Evolutionary conservation across 2,888 invertebrate genomes (phyloP).

Genomic region (Volucella bombylans): DNA sequence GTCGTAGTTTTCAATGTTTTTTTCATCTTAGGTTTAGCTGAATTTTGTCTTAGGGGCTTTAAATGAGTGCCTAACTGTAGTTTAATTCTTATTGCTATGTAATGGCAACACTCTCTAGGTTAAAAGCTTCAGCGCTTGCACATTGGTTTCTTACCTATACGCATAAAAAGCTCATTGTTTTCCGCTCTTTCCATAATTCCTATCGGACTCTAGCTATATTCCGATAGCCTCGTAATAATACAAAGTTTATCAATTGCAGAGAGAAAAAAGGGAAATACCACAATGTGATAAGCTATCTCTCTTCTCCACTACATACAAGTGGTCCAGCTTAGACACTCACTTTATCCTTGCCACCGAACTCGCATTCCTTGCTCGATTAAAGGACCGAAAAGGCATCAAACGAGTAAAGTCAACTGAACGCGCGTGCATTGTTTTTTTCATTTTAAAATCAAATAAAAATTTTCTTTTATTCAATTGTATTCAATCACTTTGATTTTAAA

Average conservation of each 20-base stretch:
- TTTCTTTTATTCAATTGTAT: constrained; percentile 29
- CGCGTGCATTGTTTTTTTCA: constrained; percentile 50
- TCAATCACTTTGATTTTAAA: constrained; percentile 8
- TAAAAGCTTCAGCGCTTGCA: constrained; percentile 30
- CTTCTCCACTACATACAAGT: constrained; percentile 45
- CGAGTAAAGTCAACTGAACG: constrained; percentile 50
- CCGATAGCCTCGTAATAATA: constrained; percentile 30
- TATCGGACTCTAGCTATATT: constrained; percentile 20
- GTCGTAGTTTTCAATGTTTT: too few relatives aligned
- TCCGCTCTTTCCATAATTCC: constrained; percentile 16
- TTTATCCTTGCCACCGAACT: constrained; percentile 45
- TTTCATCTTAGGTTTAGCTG: too few relatives aligned
- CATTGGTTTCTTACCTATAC: constrained; percentile 9
- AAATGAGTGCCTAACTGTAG: too few relatives aligned
- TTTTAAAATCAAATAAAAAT: constrained; percentile 50
- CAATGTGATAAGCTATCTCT: constrained; percentile 46
- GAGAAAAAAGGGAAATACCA: constrained; percentile 22
- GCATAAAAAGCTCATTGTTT: constrained; percentile 49
- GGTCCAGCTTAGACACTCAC: constrained; percentile 31
- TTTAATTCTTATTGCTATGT: background rate
- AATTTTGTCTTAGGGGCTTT: too few relatives aligned
- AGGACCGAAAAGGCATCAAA: constrained; percentile 52
- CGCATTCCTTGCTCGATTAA: constrained; percentile 51
- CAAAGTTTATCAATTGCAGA: constrained; percentile 47
- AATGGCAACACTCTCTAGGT: constrained; percentile 32